Conservation (phyloP, 2,888 invertebrate genomes). For the Anaspis maculata region DNA sequence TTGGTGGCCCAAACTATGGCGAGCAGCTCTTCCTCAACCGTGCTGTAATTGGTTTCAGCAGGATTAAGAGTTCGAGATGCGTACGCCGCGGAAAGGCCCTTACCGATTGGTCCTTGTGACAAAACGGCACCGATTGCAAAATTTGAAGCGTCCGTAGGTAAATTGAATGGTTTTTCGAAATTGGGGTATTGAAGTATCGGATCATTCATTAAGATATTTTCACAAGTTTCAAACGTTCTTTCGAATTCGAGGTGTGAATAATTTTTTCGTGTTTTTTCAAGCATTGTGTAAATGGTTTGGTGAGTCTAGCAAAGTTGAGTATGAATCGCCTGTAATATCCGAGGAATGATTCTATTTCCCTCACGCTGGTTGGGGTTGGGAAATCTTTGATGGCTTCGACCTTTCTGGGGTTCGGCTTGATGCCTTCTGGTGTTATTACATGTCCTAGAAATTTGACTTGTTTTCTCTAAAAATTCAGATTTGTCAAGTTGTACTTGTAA, state of each 20-base stretch:
- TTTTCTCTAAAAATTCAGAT: constrained; percentile 4
- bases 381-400: constrained; percentile 7
- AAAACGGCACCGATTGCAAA: background rate
- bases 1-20: background rate
- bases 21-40: background rate
- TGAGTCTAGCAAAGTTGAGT: background rate
- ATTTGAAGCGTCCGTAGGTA: background rate
- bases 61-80: background rate
- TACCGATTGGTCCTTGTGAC: background rate
- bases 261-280: too few species aligned
- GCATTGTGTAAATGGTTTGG: background rate
- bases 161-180: background rate
- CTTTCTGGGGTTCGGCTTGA: constrained; percentile 10
- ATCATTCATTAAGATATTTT: background rate
- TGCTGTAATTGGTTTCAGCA: background rate
- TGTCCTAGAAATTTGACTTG: constrained; percentile 8
- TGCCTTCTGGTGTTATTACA: constrained; percentile 7
- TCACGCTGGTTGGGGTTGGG: constrained; percentile 7
- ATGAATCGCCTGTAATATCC: background rate
- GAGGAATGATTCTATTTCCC: constrained; percentile 1
- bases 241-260: too few species aligned
- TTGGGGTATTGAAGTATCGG: background rate
- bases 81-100: background rate
- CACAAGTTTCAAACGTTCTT: background rate
- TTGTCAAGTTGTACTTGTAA: constrained; percentile 9